phyloP scores from a whole-genome alignment of 2,888 invertebrate genomes.

The Acrocera orbiculus region DNA sequence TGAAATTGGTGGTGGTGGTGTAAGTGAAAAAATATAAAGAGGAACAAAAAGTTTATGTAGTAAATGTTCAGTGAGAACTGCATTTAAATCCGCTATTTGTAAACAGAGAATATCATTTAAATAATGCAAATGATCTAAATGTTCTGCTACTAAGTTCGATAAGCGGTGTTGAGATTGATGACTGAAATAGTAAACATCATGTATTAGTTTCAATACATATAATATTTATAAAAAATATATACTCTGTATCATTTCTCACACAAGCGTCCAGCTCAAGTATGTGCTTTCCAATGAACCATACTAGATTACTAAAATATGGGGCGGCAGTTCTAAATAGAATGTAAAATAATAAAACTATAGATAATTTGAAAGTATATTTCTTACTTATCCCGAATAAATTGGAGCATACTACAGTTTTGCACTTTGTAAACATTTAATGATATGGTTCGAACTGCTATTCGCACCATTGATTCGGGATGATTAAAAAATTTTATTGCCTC shows the following conservation, averaged over 20 bases:
- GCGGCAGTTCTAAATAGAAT: conserved; percentile 60
- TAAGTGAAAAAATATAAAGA: conserved; percentile 80
- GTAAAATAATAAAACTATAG: conserved; percentile 1
- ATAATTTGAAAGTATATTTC: conserved; percentile 8
- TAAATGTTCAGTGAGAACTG: conserved; percentile 84
- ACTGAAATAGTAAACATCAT: conserved; percentile 35
- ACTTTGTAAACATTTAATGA: conserved; percentile 94
- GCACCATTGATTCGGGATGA: conserved; percentile 96
- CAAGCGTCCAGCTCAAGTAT: conserved; percentile 89
- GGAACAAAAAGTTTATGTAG: conserved; percentile 85
- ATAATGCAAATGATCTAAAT: conserved; percentile 93
- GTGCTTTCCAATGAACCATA: conserved; percentile 98
- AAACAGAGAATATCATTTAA: conserved; percentile 89
- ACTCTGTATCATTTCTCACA: conserved; percentile 91
- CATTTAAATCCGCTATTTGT: conserved; percentile 81
- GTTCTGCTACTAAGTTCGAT: conserved; percentile 89
- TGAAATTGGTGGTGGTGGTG: conserved; percentile 31
- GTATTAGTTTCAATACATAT: not conserved
- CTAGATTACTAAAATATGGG: conserved; percentile 95
- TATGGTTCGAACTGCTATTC: conserved; percentile 94
- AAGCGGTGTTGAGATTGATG: conserved; percentile 80
- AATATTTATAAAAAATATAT: conserved; percentile 28
- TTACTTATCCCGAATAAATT: conserved; percentile 78
- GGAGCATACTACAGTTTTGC: conserved; percentile 84
- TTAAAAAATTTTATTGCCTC: conserved; percentile 99